phyloP scores from a whole-genome alignment of 35 echinoderm and acorn worm genomes.

The Strongylocentrotus purpuratus region DNA sequence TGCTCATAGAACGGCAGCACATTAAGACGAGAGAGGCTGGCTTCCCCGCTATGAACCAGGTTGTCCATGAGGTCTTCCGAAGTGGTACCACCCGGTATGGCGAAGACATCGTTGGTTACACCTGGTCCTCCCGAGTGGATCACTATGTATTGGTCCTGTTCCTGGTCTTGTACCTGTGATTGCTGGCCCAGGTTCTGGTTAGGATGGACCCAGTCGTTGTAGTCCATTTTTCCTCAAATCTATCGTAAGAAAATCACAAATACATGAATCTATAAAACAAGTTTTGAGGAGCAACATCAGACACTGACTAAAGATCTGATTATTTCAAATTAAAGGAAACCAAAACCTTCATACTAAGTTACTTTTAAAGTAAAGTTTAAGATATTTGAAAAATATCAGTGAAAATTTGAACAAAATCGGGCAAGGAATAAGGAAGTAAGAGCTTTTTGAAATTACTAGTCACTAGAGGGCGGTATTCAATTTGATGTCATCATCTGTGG shows the following conservation, averaged over 20 bases:
- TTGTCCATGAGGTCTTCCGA: not conserved
- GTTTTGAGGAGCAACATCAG: too few species aligned
- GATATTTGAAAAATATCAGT: too few species aligned
- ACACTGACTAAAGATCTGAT: too few species aligned
- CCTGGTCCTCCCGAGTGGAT: not conserved
- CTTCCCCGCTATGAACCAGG: not conserved
- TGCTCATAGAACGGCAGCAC: not conserved
- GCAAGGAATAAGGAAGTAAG: too few species aligned
- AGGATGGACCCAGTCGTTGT: not conserved
- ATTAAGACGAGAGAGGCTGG: not conserved
- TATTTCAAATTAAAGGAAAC: too few species aligned
- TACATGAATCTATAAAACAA: not conserved
- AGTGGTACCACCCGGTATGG: not conserved
- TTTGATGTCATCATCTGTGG: too few species aligned
- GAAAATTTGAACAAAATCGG: too few species aligned
- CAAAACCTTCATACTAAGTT: too few species aligned
- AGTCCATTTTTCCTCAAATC: not conserved
- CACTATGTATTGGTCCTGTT: not conserved
- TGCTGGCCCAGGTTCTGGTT: not conserved
- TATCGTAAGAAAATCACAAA: not conserved
- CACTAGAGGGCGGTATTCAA: too few species aligned
- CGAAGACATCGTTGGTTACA: not conserved
- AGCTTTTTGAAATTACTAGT: too few species aligned
- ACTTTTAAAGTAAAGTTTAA: too few species aligned
- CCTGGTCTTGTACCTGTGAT: not conserved